These are phyloP conservation scores for Aegithalos caudatus DNA, from an alignment of 2,113 vertebrate genomes.

Conservation along the genomic window DNA sequence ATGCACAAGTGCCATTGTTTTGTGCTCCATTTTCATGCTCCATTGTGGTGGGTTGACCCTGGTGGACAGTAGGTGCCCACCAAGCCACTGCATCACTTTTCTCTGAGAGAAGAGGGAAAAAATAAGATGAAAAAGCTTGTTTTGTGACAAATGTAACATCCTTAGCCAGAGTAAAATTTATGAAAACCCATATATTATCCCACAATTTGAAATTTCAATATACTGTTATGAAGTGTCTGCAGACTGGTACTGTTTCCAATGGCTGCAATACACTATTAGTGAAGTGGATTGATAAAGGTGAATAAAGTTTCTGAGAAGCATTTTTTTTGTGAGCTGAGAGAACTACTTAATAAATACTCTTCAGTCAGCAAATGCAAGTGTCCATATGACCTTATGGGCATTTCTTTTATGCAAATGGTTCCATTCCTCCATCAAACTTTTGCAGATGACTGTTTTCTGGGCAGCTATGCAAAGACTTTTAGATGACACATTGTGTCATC, in stretches of 20 bases:
- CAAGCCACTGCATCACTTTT: background rate
- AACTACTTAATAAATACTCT: background rate
- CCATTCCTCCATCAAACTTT: background rate
- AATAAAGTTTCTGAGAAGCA: background rate
- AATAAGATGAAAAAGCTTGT: background rate
- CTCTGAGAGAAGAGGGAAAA: background rate
- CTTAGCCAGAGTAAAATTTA: background rate
- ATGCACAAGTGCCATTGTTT: background rate
- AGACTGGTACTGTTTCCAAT: background rate
- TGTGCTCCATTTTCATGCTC: rapidly evolving
- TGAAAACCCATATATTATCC: background rate
- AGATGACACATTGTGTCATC: background rate
- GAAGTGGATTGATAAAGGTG: background rate
- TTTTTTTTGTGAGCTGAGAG: background rate
- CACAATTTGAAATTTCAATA: background rate
- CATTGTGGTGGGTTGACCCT: rapidly evolving
- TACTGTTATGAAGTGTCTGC: background rate
- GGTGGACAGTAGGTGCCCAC: background rate
- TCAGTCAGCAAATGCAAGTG: background rate
- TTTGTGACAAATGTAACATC: background rate
- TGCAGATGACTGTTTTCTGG: background rate
- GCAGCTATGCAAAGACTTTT: background rate
- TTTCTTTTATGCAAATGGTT: background rate
- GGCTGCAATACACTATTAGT: background rate
- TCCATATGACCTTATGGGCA: background rate